Conservation (phyloP, 1,140 invertebrate genomes). For the Zophobas atratus region DNA sequence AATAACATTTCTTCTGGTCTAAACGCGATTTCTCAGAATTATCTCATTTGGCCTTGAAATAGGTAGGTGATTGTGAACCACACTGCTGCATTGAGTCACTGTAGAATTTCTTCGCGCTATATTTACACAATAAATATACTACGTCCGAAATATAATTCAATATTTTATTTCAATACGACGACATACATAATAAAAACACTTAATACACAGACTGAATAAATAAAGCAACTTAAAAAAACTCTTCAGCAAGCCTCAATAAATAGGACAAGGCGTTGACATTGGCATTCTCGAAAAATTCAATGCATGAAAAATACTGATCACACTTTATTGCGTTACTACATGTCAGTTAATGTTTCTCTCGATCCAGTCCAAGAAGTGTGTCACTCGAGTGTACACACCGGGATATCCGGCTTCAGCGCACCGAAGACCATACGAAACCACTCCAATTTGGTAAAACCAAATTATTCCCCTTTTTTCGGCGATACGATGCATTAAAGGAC, state of each 20-base stretch:
- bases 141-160: neutral
- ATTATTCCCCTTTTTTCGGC: conserved; percentile 28
- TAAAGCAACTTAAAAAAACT: conserved; percentile 10
- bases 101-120: neutral
- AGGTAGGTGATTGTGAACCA: conserved; percentile 21
- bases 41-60: conserved; percentile 27
- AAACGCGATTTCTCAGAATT: conserved; percentile 20
- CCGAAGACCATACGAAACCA: conserved; percentile 82
- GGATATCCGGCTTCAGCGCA: conserved; percentile 83
- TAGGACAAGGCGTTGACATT: conserved; percentile 24
- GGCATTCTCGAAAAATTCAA: conserved; percentile 7
- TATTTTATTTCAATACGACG: neutral
- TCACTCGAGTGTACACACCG: conserved; percentile 84
- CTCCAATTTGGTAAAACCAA: conserved; percentile 76
- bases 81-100: conserved; percentile 23
- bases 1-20: neutral
- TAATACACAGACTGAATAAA: neutral
- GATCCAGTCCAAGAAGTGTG: conserved; percentile 77
- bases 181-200: neutral
- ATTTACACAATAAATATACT: conserved; percentile 19
- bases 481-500: conserved; percentile 63
- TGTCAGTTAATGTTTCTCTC: conserved; percentile 61
- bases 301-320: conserved; percentile 15
- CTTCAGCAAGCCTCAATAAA: neutral
- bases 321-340: conserved; percentile 8